Evolutionary conservation across 2,888 invertebrate species (phyloP).

Genomic region (Monoplex corrugatus): DNA sequence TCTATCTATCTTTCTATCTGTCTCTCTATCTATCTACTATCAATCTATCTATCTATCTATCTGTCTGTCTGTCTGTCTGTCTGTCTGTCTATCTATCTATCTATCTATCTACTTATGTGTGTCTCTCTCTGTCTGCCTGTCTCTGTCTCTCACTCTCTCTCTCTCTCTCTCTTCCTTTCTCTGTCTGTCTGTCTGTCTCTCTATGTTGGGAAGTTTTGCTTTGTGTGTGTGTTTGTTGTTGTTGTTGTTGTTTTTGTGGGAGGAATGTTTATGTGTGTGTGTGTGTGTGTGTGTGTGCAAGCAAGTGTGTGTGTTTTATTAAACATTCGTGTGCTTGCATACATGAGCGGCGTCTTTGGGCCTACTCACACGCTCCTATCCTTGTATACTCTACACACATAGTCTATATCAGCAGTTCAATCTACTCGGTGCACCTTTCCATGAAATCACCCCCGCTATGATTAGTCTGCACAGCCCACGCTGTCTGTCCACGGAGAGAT

Average conservation of each 20-base stretch:
- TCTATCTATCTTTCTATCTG: no score
- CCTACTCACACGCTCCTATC: no score
- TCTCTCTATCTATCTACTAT: no score
- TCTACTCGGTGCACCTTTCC: no score
- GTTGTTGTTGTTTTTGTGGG: not conserved
- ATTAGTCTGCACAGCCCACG: no score
- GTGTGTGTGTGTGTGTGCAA: not conserved
- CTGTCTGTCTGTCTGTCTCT: not conserved
- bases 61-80: no score
- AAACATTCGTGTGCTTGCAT: not conserved
- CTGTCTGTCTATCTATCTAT: not conserved
- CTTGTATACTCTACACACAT: not conserved
- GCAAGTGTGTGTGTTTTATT: no score
- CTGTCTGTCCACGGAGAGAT: no score
- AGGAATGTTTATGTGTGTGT: not conserved
- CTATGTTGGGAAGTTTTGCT: not conserved
- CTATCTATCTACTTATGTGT: not conserved
- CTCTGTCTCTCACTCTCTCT: not conserved
- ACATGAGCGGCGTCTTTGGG: no score
- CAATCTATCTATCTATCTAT: no score
- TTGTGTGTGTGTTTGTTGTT: not conserved
- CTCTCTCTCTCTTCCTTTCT: not conserved
- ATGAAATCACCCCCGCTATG: no score
- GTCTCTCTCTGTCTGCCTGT: constrained; percentile 11
- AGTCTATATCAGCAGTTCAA: no score